Evolutionary conservation across 2,888 invertebrate genomes (phyloP), one percentile per base, ranked within the genome.

Genomic region (Agrotis segetum): DNA sequence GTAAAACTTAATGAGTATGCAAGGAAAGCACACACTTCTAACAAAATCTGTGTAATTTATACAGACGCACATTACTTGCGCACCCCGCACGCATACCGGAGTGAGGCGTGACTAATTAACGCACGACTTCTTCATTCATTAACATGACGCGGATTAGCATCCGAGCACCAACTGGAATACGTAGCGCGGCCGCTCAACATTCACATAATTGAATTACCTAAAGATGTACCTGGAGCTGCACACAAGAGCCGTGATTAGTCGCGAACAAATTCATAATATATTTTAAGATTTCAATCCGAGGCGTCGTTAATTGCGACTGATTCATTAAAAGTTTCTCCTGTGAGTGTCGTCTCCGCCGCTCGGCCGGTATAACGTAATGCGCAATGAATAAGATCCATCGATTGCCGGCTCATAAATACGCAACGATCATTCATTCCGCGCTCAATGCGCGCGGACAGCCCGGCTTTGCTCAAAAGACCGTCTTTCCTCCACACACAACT

Each of bases 361-460:
- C 56, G 17, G 46, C 29, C 46, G 40, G 21, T 47, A 17, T n/a
- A 34, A 49, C 66, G 59, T 70, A 59, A 78, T 59, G 64, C 71
- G 67, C 79, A 68, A 70, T 75, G 71, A 76, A 73, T 72, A 73
- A 49, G 52, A 67, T 46, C 59, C 71, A 75, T 84, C 77, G 75
- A 70, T 71, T 65, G 72, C 62, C 56, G 65, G 62, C 84, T 89
- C 89, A 90, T 89, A 87, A 88, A 89, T 88, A 87, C 83, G 81
- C 86, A 85, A 75, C 78, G 79, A 85, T 89, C 88, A 82, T 82
- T 89, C 87, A 86, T 85, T 79, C 82, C 49, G 67, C 71, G 81
- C 82, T 88, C 85, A 84, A 82, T 78, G 80, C 79, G 71, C 76
- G 83, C 79, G 82, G 85, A 83, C 81, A 77, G 75, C 71, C 64